These are phyloP conservation scores for Neolamprologus falcicula DNA, from an alignment of 2,113 vertebrate species.

Conservation along the genomic window DNA sequence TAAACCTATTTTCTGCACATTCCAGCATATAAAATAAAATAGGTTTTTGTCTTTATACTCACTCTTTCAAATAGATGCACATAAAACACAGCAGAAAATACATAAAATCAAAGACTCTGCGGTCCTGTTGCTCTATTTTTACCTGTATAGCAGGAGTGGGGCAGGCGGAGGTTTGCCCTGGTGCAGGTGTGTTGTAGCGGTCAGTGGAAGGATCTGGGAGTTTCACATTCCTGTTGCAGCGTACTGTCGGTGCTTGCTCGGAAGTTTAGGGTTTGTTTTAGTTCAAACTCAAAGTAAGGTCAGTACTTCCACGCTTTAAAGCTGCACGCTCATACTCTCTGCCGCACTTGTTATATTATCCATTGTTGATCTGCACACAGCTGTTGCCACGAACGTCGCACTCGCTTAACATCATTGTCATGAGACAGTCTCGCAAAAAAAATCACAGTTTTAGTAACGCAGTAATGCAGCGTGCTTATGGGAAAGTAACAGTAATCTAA, in stretches of 20 bases:
- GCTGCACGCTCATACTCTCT: background rate
- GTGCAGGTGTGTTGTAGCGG: background rate
- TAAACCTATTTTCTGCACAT: background rate
- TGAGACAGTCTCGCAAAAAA: rapidly evolving
- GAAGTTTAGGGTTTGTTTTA: background rate
- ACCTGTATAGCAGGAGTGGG: background rate
- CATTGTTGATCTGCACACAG: background rate
- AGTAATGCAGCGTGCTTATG: background rate
- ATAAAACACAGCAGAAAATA: background rate
- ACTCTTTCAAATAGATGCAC: background rate
- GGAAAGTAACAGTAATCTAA: background rate
- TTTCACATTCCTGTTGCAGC: background rate
- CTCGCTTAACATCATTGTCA: background rate
- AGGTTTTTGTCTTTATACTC: background rate
- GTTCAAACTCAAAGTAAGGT: background rate
- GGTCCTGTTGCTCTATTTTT: background rate
- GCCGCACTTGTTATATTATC: rapidly evolving
- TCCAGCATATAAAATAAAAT: background rate
- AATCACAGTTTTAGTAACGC: rapidly evolving
- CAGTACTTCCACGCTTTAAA: background rate
- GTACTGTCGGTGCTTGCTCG: background rate
- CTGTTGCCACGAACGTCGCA: rapidly evolving
- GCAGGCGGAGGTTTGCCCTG: background rate
- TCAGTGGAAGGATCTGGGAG: background rate
- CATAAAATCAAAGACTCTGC: background rate